Evolutionary conservation across 2,888 invertebrate genomes (phyloP).

Genomic region (Ceramica pisi): DNA sequence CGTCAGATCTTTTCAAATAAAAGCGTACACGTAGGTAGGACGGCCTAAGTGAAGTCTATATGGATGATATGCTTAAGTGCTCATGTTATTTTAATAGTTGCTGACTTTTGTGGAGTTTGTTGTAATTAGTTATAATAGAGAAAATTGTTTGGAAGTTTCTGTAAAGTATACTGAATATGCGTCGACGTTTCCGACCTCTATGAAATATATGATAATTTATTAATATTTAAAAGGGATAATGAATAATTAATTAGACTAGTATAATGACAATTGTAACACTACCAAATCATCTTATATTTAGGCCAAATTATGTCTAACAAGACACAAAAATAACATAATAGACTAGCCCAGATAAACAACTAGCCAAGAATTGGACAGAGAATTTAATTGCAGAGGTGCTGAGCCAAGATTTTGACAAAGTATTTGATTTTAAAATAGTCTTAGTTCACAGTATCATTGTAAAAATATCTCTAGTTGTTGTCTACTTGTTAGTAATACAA

Average conservation of each 20-base stretch:
- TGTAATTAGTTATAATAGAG: constrained; percentile 10
- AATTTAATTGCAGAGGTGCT: constrained; percentile 34
- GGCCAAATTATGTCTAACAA: constrained; percentile 20
- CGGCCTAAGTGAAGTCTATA: constrained; percentile 8
- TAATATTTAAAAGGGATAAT: neutral
- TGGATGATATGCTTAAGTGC: constrained; percentile 4
- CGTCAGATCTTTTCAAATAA: constrained; percentile 50
- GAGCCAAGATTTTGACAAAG: constrained; percentile 50
- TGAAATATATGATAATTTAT: neutral
- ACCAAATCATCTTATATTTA: constrained; percentile 22
- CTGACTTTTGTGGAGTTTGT: constrained; percentile 29
- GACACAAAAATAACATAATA: constrained; percentile 36
- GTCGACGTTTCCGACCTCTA: neutral
- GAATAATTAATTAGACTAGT: neutral
- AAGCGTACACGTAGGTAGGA: constrained; percentile 3
- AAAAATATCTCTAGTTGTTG: constrained; percentile 9
- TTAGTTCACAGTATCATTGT: neutral
- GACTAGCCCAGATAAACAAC: constrained; percentile 49
- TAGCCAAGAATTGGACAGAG: constrained; percentile 47
- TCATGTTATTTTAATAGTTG: constrained; percentile 31
- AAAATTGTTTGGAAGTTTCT: neutral
- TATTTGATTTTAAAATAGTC: constrained; percentile 24
- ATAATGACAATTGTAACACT: neutral
- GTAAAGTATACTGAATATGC: neutral
- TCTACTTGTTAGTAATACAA: neutral